phyloP scores from a whole-genome alignment of 1,140 invertebrate genomes.

The Pollicipes pollicipes region DNA sequence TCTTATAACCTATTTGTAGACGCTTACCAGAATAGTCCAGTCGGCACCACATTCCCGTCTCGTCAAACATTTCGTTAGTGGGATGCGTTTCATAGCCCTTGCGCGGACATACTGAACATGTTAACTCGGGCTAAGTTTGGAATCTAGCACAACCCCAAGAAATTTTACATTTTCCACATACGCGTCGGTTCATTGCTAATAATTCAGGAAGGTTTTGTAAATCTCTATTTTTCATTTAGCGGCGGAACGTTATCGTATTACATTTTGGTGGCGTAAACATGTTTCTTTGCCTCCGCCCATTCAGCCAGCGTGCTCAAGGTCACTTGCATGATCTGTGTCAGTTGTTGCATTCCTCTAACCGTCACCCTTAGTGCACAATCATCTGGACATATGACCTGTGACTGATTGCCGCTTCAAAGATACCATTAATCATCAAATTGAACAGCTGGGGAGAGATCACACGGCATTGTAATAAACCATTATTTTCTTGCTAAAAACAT shows the following conservation, averaged over 20 bases:
- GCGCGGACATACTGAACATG: not conserved
- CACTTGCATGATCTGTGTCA: not conserved
- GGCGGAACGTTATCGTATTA: not conserved
- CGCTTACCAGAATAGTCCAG: not conserved
- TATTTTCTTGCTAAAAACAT: not conserved
- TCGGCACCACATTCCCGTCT: not conserved
- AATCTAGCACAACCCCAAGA: not conserved
- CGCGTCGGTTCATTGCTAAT: not conserved
- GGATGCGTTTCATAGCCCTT: not conserved
- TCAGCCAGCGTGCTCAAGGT: not conserved
- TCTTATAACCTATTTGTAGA: not conserved
- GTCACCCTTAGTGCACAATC: not conserved
- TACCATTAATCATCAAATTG: not conserved
- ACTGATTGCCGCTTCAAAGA: not conserved
- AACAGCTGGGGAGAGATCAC: not conserved
- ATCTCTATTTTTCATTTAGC: not conserved
- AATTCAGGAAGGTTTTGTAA: not conserved
- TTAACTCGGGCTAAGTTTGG: not conserved
- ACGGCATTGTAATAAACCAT: not conserved
- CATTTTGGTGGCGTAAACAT: not conserved
- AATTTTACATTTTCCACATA: not conserved
- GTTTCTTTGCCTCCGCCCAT: not conserved
- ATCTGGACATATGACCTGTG: not conserved
- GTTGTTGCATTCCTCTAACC: not conserved
- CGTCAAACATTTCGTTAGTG: not conserved